phyloP scores from a whole-genome alignment of 2,113 vertebrate species.

The Dendrocopos noguchii region DNA sequence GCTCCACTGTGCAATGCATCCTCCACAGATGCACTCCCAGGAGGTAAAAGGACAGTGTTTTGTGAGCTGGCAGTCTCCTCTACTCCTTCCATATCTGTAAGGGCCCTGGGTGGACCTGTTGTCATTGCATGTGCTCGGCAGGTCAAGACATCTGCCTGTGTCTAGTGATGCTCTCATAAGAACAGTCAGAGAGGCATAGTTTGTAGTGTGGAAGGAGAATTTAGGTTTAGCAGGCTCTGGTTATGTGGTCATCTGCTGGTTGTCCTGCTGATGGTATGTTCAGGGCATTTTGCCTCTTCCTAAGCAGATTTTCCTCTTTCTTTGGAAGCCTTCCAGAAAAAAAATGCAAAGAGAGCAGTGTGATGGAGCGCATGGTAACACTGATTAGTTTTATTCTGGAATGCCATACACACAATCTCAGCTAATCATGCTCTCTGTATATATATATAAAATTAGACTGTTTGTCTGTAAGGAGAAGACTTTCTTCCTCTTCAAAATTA shows the following conservation, averaged over 20 bases:
- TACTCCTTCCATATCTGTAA: neutral
- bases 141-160: accelerated
- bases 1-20: accelerated
- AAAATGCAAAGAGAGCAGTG: conserved; percentile 50
- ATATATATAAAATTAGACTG: neutral
- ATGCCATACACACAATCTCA: conserved; percentile 1
- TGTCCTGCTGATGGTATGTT: neutral
- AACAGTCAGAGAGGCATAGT: neutral
- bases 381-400: conserved; percentile 56
- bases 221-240: neutral
- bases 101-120: neutral
- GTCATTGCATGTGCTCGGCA: accelerated
- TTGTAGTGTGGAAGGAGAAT: neutral
- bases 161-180: neutral
- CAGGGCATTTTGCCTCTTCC: neutral
- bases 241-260: neutral
- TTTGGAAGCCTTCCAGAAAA: conserved; percentile 53
- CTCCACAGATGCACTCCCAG: neutral
- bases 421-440: conserved; percentile 10
- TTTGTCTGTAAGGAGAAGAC: neutral
- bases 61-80: neutral
- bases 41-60: neutral
- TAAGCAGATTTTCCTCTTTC: neutral
- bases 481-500: conserved; percentile 20
- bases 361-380: neutral